These are phyloP conservation scores for Xanthia togata DNA, from an alignment of 2,888 invertebrate species.

Conservation along the genomic window DNA sequence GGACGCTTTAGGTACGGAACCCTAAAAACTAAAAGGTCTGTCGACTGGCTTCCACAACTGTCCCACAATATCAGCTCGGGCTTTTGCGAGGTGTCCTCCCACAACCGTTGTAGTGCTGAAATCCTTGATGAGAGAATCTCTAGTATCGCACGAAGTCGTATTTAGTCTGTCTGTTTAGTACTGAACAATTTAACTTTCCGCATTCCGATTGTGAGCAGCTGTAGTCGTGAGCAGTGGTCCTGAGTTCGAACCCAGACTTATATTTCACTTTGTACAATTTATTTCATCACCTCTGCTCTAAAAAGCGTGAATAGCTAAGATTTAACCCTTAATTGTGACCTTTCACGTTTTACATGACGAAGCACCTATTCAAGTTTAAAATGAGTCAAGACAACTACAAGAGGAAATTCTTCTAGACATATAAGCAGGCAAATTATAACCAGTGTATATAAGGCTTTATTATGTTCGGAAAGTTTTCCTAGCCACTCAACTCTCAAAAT, in stretches of 20 bases:
- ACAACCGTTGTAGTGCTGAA: constrained; percentile 9
- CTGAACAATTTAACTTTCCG: constrained; percentile 30
- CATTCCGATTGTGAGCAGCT: constrained; percentile 9
- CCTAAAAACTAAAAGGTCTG: neutral
- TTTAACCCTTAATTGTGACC: neutral
- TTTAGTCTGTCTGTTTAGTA: neutral
- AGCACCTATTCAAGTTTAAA: neutral
- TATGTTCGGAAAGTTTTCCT: neutral
- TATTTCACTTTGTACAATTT: neutral
- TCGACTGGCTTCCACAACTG: neutral
- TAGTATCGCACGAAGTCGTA: neutral
- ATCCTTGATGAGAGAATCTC: neutral
- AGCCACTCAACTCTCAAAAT: neutral
- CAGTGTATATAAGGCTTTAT: neutral
- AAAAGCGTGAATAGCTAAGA: neutral
- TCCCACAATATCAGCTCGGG: no score
- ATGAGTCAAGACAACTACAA: neutral
- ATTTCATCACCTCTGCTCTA: neutral
- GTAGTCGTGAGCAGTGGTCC: neutral
- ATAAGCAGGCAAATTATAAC: neutral
- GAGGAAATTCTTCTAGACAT: neutral
- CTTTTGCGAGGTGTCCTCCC: neutral
- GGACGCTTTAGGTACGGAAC: no score
- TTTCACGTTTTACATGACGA: neutral
- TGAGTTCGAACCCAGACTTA: neutral